These are phyloP conservation scores for Limnephilus rhombicus DNA, from an alignment of 2,888 invertebrate species.

Conservation along the genomic window DNA sequence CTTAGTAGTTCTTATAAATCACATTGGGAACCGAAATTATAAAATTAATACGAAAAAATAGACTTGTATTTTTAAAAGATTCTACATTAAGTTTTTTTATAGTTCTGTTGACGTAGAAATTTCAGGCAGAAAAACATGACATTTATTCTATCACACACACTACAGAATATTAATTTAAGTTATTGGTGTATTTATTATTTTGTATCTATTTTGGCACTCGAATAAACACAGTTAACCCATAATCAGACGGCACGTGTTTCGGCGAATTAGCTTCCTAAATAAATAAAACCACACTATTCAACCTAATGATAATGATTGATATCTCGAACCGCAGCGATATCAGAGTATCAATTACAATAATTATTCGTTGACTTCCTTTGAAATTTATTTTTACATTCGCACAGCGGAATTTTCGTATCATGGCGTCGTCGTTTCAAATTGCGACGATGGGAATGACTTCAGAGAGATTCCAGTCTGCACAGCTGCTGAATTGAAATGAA, in stretches of 20 bases:
- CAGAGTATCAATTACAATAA: neutral
- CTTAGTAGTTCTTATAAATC: too few species aligned
- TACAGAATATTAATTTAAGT: neutral
- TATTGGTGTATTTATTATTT: neutral
- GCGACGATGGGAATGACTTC: neutral
- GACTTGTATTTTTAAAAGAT: too few species aligned
- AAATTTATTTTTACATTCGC: neutral
- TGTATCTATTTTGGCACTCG: neutral
- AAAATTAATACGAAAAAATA: too few species aligned
- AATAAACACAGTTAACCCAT: neutral
- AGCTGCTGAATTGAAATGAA: too few species aligned
- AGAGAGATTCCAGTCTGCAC: neutral
- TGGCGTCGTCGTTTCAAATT: neutral
- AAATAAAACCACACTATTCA: too few species aligned
- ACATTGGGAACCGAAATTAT: neutral
- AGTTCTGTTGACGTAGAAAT: neutral
- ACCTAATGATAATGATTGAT: neutral
- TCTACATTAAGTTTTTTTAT: too few species aligned
- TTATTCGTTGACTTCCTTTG: neutral
- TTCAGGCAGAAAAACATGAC: neutral
- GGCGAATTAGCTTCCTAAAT: neutral
- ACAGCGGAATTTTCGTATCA: neutral
- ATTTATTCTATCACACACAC: too few species aligned
- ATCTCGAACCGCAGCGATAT: neutral
- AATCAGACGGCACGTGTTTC: neutral